phyloP scores from a whole-genome alignment of 2,797 vertebrate species.

The Sebastes matsubarae region DNA sequence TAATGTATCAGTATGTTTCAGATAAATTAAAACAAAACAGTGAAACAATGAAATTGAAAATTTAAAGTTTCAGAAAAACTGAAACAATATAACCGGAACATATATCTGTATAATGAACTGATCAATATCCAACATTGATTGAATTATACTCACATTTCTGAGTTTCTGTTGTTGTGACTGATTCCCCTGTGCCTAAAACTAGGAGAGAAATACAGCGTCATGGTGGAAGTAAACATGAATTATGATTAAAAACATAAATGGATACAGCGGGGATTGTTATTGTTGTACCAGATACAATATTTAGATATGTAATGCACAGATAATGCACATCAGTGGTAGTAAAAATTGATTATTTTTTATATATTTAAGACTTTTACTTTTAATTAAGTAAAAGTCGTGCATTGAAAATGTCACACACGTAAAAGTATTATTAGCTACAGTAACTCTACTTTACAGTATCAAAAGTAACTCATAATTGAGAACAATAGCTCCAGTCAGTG shows the following conservation, averaged over 20 bases:
- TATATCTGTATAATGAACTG: neutral
- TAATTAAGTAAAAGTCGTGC: neutral
- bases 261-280: neutral
- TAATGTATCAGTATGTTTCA: neutral
- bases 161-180: constrained; percentile 13
- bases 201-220: neutral
- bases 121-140: neutral
- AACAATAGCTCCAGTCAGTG: neutral
- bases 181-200: constrained; percentile 41
- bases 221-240: neutral
- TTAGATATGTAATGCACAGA: neutral
- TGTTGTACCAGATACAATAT: neutral
- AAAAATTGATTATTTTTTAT: too few relatives aligned
- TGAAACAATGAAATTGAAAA: neutral
- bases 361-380: neutral
- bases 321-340: neutral
- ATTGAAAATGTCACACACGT: neutral
- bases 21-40: neutral
- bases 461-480: neutral
- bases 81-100: neutral
- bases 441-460: neutral
- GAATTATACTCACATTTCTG: constrained; percentile 53
- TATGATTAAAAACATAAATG: neutral
- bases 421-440: neutral
- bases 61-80: neutral